These are phyloP conservation scores for Megathymus violae DNA, from an alignment of 1,140 invertebrate genomes.

Conservation along the genomic window DNA sequence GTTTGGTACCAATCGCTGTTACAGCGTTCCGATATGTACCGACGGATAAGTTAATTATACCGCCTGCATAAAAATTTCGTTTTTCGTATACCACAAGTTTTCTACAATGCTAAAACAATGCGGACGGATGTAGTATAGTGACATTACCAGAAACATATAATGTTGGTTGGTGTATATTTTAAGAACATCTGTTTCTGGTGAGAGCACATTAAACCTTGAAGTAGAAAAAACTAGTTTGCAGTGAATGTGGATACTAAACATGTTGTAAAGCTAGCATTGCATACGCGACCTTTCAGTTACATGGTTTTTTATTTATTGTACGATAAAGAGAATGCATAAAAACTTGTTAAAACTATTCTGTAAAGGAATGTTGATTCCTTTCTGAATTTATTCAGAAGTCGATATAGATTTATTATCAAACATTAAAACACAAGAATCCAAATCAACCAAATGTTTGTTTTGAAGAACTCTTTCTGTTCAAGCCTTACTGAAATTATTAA, in stretches of 20 bases:
- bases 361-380: constrained; percentile 3
- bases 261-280: constrained; percentile 39
- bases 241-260: constrained; percentile 47
- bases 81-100: constrained; percentile 7
- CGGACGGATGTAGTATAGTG: neutral
- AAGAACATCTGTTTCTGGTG: constrained; percentile 42
- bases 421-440: too few relatives aligned
- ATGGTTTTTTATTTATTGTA: constrained; percentile 34
- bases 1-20: constrained; percentile 34
- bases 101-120: neutral
- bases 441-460: too few relatives aligned
- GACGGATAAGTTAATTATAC: constrained; percentile 8
- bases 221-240: constrained; percentile 52
- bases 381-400: neutral
- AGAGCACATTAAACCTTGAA: constrained; percentile 45
- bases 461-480: too few relatives aligned
- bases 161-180: constrained; percentile 20
- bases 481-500: too few relatives aligned
- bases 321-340: constrained; percentile 25
- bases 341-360: constrained; percentile 21
- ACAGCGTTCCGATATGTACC: constrained; percentile 13
- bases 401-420: neutral
- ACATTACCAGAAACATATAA: neutral
- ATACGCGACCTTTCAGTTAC: constrained; percentile 41
- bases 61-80: constrained; percentile 10